phyloP scores from a whole-genome alignment of 2,888 invertebrate species.

The Trilocha varians region DNA sequence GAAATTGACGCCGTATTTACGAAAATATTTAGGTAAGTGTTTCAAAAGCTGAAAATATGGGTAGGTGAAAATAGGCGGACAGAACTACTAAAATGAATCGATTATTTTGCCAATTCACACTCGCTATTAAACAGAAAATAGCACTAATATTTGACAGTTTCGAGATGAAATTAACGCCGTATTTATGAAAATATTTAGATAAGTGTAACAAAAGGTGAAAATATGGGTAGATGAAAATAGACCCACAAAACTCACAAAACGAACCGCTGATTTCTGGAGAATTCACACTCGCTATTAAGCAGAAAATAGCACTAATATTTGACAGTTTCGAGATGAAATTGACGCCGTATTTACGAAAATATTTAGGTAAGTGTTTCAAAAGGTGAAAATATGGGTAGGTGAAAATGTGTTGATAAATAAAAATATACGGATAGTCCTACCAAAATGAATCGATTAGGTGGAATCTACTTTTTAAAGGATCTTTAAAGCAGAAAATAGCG shows the following conservation, averaged over 20 bases:
- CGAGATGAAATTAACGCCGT: slow-evolving; percentile 59
- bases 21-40: slow-evolving; percentile 69
- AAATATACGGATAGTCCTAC: slow-evolving; percentile 41
- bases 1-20: slow-evolving; percentile 49
- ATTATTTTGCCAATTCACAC: slow-evolving; percentile 73
- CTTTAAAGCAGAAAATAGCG: slow-evolving; percentile 73
- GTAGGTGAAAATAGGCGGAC: slow-evolving; percentile 48
- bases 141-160: slow-evolving; percentile 68
- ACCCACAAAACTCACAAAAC: slow-evolving; percentile 32
- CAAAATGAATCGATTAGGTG: slow-evolving; percentile 59
- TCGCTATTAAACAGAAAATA: slow-evolving; percentile 75
- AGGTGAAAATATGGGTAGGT: no score
- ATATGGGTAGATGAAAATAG: slow-evolving; percentile 48
- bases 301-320: slow-evolving; percentile 66
- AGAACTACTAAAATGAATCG: slow-evolving; percentile 42
- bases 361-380: no score
- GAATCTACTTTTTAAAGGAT: slow-evolving; percentile 75
- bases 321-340: slow-evolving; percentile 71
- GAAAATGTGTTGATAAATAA: no score
- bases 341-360: slow-evolving; percentile 56
- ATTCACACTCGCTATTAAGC: slow-evolving; percentile 75
- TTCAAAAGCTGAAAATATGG: no score
- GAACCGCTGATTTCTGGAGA: slow-evolving; percentile 74
- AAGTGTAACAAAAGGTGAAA: no score
- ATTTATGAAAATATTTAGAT: slow-evolving; percentile 66